Conservation (phyloP, 2,888 invertebrate species). For the Metacarcinus magister region DNA sequence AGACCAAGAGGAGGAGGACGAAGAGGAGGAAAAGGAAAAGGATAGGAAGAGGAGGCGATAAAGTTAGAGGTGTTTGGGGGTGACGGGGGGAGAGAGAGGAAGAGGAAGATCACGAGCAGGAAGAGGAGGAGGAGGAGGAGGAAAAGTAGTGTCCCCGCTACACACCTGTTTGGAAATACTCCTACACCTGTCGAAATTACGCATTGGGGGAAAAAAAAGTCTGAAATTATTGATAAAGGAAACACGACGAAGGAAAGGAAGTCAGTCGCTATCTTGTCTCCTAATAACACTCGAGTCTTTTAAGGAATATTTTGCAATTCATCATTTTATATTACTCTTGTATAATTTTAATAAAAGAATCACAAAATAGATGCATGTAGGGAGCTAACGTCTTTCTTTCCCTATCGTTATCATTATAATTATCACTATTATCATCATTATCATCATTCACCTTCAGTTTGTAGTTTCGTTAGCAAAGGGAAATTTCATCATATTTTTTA, state of each 20-base stretch:
- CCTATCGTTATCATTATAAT: neutral
- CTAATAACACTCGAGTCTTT: too few species aligned
- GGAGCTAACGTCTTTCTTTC: too few species aligned
- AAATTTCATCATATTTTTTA: neutral
- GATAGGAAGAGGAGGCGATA: constrained; percentile 31
- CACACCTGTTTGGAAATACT: neutral
- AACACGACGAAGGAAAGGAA: neutral
- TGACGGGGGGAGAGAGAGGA: neutral
- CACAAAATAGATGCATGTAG: neutral
- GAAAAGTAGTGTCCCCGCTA: neutral
- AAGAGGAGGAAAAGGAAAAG: constrained; percentile 53
- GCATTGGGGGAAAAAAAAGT: neutral
- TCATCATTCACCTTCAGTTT: neutral
- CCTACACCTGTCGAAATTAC: neutral
- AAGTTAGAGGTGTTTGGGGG: neutral
- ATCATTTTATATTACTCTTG: too few species aligned
- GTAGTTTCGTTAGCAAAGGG: neutral
- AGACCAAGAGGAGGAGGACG: constrained; percentile 41
- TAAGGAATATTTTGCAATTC: too few species aligned
- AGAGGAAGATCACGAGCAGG: neutral
- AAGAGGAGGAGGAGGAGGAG: constrained; percentile 38
- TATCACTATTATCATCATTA: neutral
- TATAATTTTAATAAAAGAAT: neutral
- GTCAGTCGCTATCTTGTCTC: neutral
- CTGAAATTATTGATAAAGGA: neutral